Evolutionary conservation across 2,113 vertebrate species (phyloP).

Genomic region (Centropus unirufus): DNA sequence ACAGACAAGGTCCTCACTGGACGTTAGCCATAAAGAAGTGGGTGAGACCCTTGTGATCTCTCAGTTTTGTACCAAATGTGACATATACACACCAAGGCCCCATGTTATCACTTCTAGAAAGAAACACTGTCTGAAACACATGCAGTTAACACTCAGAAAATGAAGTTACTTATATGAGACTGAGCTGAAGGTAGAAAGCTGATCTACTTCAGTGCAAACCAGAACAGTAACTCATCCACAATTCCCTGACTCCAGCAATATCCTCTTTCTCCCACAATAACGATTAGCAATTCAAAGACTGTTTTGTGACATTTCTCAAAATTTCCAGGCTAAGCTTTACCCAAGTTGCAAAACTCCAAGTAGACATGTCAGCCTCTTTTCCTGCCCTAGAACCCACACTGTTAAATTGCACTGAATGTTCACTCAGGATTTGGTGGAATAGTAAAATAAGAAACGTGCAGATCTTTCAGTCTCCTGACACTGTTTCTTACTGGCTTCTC

Average conservation of each 20-base stretch:
- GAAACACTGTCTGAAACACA: too few species aligned
- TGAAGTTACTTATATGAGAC: too few species aligned
- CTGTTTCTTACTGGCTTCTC: rapidly evolving
- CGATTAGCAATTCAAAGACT: background rate
- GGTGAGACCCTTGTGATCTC: too few species aligned
- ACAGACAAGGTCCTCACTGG: too few species aligned
- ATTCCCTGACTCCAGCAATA: background rate
- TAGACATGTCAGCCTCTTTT: background rate
- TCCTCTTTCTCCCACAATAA: background rate
- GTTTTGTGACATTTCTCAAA: background rate
- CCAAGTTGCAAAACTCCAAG: background rate
- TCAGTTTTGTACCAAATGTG: too few species aligned
- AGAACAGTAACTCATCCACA: background rate
- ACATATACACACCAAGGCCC: too few species aligned
- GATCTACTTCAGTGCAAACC: too few species aligned
- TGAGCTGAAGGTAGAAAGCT: too few species aligned
- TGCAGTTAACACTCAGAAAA: too few species aligned
- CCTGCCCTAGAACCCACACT: background rate
- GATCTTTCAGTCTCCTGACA: background rate
- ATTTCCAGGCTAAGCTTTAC: background rate
- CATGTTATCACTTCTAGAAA: too few species aligned
- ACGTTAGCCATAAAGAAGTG: too few species aligned
- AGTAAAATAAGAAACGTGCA: background rate
- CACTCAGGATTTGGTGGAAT: background rate
- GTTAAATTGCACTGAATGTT: background rate